phyloP scores from a whole-genome alignment of 2,888 invertebrate genomes.

The Leistus spinibarbis region DNA sequence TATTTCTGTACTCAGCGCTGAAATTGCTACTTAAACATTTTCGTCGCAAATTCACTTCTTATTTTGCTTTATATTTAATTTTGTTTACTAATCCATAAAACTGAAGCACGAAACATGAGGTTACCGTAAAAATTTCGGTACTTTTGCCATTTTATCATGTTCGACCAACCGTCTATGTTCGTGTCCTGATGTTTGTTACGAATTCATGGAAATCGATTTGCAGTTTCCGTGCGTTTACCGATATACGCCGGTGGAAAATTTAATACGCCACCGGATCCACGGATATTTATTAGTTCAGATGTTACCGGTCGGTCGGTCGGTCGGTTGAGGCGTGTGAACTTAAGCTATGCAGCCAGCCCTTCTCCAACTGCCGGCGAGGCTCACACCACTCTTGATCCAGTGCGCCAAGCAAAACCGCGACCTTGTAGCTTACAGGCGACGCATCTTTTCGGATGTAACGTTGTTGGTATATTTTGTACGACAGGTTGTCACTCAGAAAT shows the following conservation, averaged over 20 bases:
- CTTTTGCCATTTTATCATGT: neutral
- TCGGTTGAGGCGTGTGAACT: neutral
- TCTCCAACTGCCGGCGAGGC: neutral
- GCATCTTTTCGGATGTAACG: neutral
- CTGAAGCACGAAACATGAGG: neutral
- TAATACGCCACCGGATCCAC: neutral
- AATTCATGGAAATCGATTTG: constrained; percentile 9
- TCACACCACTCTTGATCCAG: neutral
- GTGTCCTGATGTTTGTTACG: neutral
- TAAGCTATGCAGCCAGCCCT: neutral
- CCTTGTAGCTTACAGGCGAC: neutral
- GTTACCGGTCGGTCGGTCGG: constrained; percentile 1
- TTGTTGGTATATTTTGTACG: neutral
- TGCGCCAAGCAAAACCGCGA: neutral
- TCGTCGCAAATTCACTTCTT: neutral
- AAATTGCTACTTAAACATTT: neutral
- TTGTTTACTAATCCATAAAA: neutral
- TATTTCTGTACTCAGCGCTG: no score
- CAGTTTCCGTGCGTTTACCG: neutral
- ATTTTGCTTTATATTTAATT: neutral
- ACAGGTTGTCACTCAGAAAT: constrained; percentile 8
- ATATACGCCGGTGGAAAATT: constrained; percentile 1
- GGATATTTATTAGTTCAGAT: constrained; percentile 7
- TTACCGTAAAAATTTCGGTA: neutral
- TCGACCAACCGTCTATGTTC: neutral